A percentile compares a stretch with the other conserved stretches of the same genome.
These are phyloP conservation scores for Eristalis pertinax DNA, from an alignment of 2,888 invertebrate species.

Conservation along the genomic window DNA sequence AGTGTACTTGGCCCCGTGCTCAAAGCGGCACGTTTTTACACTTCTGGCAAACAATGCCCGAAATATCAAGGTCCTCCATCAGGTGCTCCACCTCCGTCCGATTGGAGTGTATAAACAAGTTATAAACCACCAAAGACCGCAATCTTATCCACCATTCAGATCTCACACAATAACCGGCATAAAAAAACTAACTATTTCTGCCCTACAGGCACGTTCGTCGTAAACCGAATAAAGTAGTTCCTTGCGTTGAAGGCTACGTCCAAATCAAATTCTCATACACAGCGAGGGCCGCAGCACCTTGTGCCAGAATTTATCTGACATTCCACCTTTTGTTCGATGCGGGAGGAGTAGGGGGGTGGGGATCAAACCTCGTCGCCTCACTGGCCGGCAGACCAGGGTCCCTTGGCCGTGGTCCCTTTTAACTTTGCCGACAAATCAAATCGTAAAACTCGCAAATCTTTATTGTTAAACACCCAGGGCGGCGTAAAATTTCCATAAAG, in stretches of 20 bases:
- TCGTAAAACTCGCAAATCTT: constrained; percentile 70
- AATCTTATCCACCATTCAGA: not conserved
- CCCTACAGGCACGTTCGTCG: constrained; percentile 26
- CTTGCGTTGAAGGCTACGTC: not conserved
- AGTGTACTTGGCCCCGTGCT: not conserved
- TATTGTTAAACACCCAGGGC: constrained; percentile 63
- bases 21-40: not conserved
- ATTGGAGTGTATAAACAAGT: constrained; percentile 31
- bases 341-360: not conserved
- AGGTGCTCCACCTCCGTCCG: not conserved
- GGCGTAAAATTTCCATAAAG: constrained; percentile 60
- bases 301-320: constrained; percentile 14
- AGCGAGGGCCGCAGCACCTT: not conserved
- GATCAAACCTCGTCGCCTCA: not conserved
- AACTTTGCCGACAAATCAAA: constrained; percentile 55
- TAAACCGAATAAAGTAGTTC: constrained; percentile 26
- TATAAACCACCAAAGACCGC: constrained; percentile 17
- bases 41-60: not conserved
- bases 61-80: not conserved
- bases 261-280: constrained; percentile 27
- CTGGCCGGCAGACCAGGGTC: not conserved
- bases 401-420: not conserved
- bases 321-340: constrained; percentile 18
- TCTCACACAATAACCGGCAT: constrained; percentile 4
- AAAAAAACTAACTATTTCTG: constrained; percentile 19